Percentiles rank a stretch among this genome's conserved stretches.
Conservation (phyloP, 2,113 vertebrate genomes). For the Malurus elegans region DNA sequence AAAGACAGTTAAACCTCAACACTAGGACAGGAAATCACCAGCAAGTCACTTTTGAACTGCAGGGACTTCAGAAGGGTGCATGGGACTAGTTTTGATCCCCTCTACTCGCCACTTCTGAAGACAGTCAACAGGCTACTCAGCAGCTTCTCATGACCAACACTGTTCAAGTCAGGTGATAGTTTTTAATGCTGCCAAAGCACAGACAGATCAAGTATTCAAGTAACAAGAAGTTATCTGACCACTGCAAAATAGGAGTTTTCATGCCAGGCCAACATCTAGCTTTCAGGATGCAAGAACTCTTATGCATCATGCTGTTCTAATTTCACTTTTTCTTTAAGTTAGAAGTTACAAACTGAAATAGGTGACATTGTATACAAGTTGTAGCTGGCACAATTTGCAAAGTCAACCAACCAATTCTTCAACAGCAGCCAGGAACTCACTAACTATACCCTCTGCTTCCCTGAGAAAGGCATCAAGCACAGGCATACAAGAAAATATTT, state of each 20-base stretch:
- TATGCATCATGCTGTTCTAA: rapidly evolving
- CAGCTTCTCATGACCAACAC: background rate
- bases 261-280: background rate
- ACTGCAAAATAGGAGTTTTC: background rate
- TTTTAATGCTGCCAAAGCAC: background rate
- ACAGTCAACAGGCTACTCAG: background rate
- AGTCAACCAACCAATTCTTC: background rate
- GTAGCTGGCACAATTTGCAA: background rate
- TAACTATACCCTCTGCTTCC: background rate
- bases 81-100: background rate
- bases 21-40: background rate
- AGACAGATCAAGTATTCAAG: rapidly evolving
- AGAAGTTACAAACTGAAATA: background rate
- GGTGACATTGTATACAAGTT: background rate
- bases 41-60: background rate
- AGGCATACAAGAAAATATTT: background rate
- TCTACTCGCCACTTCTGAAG: background rate
- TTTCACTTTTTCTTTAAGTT: background rate
- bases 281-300: background rate
- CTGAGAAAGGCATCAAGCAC: background rate
- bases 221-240: background rate
- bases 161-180: background rate
- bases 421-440: background rate
- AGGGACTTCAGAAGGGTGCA: background rate
- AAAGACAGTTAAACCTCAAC: background rate